phyloP scores from a whole-genome alignment of 2,113 vertebrate genomes.

The Pachypanchax playfairii region DNA sequence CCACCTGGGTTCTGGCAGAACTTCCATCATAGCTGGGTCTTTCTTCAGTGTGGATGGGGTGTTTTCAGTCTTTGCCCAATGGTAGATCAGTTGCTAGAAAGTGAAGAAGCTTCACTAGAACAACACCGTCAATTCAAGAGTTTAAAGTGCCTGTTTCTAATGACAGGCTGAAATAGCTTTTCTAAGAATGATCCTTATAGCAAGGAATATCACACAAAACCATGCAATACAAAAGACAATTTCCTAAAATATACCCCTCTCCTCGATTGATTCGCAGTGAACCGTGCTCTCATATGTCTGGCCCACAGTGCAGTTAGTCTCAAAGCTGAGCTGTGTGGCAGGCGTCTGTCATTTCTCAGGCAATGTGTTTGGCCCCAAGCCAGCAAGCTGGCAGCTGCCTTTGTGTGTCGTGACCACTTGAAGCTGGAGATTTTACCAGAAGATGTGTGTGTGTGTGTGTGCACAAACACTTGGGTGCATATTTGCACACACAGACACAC shows the following conservation, averaged over 20 bases:
- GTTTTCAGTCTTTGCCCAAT: slow-evolving; percentile 12
- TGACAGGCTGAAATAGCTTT: slow-evolving; percentile 8
- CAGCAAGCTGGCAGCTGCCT: slow-evolving; percentile 63
- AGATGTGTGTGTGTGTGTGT: slow-evolving; percentile 28
- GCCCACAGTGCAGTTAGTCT: slow-evolving; percentile 36
- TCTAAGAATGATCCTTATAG: slow-evolving; percentile 9
- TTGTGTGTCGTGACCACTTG: slow-evolving; percentile 66
- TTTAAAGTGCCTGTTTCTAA: slow-evolving; percentile 23
- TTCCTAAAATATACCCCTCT: slow-evolving; percentile 25
- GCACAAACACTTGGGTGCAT: slow-evolving; percentile 43
- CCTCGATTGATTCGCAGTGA: slow-evolving; percentile 32
- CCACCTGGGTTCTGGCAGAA: too few species aligned
- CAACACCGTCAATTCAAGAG: slow-evolving; percentile 21
- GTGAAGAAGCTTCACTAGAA: neutral
- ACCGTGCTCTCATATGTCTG: slow-evolving; percentile 18
- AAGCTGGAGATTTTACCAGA: slow-evolving; percentile 58
- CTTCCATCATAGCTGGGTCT: too few species aligned
- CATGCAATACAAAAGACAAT: slow-evolving; percentile 29
- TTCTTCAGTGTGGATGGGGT: too few species aligned
- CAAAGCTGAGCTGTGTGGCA: slow-evolving; percentile 40
- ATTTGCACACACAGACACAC: slow-evolving; percentile 25
- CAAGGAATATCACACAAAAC: slow-evolving; percentile 23
- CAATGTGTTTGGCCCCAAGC: slow-evolving; percentile 57
- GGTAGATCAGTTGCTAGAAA: slow-evolving; percentile 13
- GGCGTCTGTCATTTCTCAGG: slow-evolving; percentile 56